Percentiles rank a stretch among this genome's conserved stretches.
These are phyloP conservation scores for Dendrolimus kikuchii DNA, from an alignment of 1,140 invertebrate species.

Conservation along the genomic window DNA sequence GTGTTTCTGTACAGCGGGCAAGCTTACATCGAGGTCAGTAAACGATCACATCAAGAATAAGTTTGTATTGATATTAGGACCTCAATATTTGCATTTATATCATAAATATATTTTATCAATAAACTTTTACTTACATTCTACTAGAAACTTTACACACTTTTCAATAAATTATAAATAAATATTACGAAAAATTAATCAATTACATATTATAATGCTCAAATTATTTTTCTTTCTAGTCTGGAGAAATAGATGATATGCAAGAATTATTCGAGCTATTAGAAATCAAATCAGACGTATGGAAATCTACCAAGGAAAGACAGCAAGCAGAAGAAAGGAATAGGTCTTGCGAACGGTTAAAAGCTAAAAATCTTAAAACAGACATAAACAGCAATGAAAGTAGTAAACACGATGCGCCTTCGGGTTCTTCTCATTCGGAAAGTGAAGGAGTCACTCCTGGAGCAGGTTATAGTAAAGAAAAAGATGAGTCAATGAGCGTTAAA, in stretches of 20 bases:
- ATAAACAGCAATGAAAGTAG: constrained; percentile 76
- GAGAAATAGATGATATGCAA: constrained; percentile 84
- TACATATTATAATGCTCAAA: neutral
- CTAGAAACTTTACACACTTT: constrained; percentile 1
- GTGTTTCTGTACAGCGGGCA: constrained; percentile 90
- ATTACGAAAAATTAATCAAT: neutral
- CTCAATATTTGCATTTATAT: no score
- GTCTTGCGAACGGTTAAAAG: constrained; percentile 72
- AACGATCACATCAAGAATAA: no score
- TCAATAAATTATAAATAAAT: neutral
- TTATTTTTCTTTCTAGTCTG: constrained; percentile 75
- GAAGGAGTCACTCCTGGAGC: constrained; percentile 61
- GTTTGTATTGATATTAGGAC: no score
- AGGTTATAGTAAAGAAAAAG: constrained; percentile 62
- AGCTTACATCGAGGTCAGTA: constrained; percentile 82
- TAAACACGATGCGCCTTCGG: constrained; percentile 69
- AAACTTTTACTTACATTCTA: neutral
- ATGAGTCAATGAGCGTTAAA: constrained; percentile 61
- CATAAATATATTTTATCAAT: no score
- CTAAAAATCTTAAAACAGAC: constrained; percentile 74
- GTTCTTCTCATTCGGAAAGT: constrained; percentile 67
- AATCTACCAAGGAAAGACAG: constrained; percentile 73
- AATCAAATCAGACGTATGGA: constrained; percentile 86
- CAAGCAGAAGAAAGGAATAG: constrained; percentile 67
- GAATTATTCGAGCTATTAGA: constrained; percentile 86